Evolutionary conservation across 64 coral and sea anemone genomes (phyloP), one percentile per base, ranked within the genome.

Genomic region (Actinia tenebrosa): DNA sequence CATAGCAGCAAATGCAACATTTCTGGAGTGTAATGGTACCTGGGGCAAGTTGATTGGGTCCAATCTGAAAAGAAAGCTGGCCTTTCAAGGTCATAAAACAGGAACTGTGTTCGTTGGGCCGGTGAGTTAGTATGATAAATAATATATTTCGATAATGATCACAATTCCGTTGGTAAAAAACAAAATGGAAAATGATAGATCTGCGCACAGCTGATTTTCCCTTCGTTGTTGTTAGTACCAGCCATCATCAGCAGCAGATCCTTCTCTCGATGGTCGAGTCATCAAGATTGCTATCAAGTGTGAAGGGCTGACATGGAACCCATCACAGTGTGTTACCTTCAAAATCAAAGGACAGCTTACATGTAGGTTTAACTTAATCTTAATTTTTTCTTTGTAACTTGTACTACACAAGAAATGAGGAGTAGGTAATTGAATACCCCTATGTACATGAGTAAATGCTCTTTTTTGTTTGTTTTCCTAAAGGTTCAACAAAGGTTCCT

Each of bases 201-300:
- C 22, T 66, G 19, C n/a, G 6, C 22, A 66, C 30, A 23, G 20
- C 22, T n/a, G 10, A 66, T 66, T 66, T 25, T 26, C 30, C 30
- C 5, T n/a, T 42, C 42, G 3, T 30, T 75, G 7, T 75, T 75
- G 26, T 75, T 75, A 75, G 69, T 75, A 75, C 25, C 9, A 43
- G 25, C 10, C 23, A 75, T 14, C 69, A 30, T 75, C 13, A 16
- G 3, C 69, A 37, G 69, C 25, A 13, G 69, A 75, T 75, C 69
- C 27, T 42, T 75, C 69, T 75, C n/a, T 75, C 26, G 69, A 45
- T 81, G 79, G 79, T 52, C n/a, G 50, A 45, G 44, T 81, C 79
- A 81, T 81, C 79, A 81, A 45, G 15, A 81, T 81, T n/a, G 45
- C 79, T 81, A 81, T 81, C 79, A 53, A 81, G 50, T 81, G 79